These are phyloP conservation scores for Dromaius novaehollandiae DNA, from an alignment of 2,113 vertebrate genomes.

Conservation along the genomic window DNA sequence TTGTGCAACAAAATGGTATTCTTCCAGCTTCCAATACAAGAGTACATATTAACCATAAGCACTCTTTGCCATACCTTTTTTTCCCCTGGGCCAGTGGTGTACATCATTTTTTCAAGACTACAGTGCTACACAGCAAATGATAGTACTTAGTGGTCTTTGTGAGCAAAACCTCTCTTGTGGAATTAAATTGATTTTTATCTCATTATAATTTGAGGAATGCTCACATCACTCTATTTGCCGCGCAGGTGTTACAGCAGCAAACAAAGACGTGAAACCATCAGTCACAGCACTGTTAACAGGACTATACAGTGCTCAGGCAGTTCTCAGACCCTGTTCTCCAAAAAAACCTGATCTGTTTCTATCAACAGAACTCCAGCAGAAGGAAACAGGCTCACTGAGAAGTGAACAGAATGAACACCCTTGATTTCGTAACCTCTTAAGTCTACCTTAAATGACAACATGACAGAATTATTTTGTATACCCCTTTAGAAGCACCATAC, in stretches of 20 bases:
- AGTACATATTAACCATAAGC: not conserved
- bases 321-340: not conserved
- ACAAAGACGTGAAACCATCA: not conserved
- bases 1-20: not conserved
- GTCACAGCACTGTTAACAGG: not conserved
- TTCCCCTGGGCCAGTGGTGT: not conserved
- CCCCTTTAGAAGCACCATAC: not conserved
- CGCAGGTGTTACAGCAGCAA: not conserved
- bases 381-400: not conserved
- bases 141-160: conserved; percentile 3
- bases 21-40: conserved; percentile 9
- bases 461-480: not conserved
- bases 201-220: not conserved
- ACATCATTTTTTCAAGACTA: not conserved
- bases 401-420: not conserved
- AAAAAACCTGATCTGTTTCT: not conserved
- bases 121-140: not conserved
- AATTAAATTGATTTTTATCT: conserved; percentile 33
- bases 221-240: not conserved
- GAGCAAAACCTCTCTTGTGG: not conserved
- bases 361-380: not conserved
- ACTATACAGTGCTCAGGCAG: not conserved
- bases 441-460: not conserved
- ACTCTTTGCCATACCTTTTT: not conserved
- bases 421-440: not conserved